phyloP scores from a whole-genome alignment of 2,113 vertebrate species.

The Conger conger region DNA sequence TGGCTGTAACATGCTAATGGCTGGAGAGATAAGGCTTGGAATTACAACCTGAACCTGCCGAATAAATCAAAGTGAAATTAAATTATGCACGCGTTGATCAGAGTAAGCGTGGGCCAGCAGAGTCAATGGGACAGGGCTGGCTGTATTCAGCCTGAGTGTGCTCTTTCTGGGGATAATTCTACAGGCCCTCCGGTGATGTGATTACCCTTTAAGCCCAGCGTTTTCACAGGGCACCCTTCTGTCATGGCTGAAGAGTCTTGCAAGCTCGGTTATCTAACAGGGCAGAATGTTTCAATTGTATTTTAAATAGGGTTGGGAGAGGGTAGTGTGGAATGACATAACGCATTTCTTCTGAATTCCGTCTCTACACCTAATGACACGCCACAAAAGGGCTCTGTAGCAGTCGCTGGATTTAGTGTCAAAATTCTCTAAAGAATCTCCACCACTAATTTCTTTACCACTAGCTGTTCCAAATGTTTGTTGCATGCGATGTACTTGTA shows the following conservation, averaged over 20 bases:
- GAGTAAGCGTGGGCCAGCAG: neutral
- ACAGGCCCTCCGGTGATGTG: neutral
- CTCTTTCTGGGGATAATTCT: neutral
- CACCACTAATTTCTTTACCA: no score
- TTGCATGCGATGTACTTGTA: no score
- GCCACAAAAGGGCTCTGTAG: neutral
- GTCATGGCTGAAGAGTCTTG: neutral
- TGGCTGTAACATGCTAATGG: neutral
- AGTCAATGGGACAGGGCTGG: no score
- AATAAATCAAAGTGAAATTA: neutral
- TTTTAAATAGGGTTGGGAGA: neutral
- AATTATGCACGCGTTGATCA: neutral
- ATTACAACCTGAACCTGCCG: neutral
- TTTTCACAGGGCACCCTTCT: constrained; percentile 1
- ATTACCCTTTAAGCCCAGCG: neutral
- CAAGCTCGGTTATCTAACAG: neutral
- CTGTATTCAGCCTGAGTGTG: neutral
- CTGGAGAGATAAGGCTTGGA: neutral
- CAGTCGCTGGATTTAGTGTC: neutral
- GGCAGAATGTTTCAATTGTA: neutral
- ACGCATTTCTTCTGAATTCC: neutral
- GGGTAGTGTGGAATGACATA: neutral
- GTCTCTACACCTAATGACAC: neutral
- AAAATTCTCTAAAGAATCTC: neutral
- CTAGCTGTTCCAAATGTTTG: no score